Conservation (phyloP, 1,140 invertebrate species). For the Drosophila ficusphila region DNA sequence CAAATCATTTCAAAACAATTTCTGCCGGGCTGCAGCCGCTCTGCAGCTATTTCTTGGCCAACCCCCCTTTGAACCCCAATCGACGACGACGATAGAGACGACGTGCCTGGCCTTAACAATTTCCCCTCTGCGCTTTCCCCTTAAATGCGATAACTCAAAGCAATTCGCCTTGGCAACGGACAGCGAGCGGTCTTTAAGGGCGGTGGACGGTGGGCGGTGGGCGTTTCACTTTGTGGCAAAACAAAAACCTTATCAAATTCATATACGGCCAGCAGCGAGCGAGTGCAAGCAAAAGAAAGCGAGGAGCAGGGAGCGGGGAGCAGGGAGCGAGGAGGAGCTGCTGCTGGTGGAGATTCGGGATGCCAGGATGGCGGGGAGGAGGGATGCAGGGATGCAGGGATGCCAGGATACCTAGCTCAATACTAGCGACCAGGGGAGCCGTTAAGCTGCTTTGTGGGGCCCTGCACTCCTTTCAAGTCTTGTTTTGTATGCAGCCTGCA, state of each 20-base stretch:
- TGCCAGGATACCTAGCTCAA: constrained; percentile 1
- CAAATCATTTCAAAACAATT: constrained; percentile 54
- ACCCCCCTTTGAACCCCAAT: constrained; percentile 30
- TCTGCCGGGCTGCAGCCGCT: neutral
- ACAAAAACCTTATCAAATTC: constrained; percentile 70
- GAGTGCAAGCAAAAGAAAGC: constrained; percentile 10
- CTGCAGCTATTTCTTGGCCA: neutral
- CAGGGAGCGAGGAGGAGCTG: too few species aligned
- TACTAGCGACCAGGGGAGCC: constrained; percentile 17
- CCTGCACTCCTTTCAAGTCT: constrained; percentile 9
- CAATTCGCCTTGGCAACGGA: constrained; percentile 49
- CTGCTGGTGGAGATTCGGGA: neutral
- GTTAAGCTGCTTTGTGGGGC: constrained; percentile 46
- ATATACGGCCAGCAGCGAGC: constrained; percentile 51
- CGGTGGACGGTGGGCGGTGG: neutral
- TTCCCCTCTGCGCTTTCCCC: constrained; percentile 18
- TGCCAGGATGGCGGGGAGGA: neutral
- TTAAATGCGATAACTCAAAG: constrained; percentile 60
- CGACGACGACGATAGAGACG: constrained; percentile 50
- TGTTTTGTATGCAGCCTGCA: constrained; percentile 65
- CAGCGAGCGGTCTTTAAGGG: constrained; percentile 8
- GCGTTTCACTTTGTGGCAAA: constrained; percentile 22
- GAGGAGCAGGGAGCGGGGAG: neutral
- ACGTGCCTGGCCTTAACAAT: constrained; percentile 56
- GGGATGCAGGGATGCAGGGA: neutral